These are phyloP conservation scores for Okamejei kenojei DNA, from an alignment of 2,797 vertebrate genomes.

Conservation along the genomic window DNA sequence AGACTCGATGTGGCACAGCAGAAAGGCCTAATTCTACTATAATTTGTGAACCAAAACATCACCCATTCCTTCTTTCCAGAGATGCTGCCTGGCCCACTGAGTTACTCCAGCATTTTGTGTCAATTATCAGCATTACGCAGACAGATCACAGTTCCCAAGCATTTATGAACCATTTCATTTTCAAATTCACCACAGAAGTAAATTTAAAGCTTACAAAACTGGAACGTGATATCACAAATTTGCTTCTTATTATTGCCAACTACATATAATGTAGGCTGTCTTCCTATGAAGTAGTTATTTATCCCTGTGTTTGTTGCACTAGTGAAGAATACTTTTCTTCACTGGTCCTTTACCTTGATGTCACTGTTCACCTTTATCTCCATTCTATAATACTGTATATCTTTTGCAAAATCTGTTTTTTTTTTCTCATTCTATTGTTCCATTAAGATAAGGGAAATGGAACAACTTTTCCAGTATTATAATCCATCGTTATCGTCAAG, in stretches of 20 bases:
- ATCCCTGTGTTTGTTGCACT: background rate
- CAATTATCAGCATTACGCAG: no score
- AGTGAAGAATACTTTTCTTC: background rate
- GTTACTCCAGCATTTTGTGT: no score
- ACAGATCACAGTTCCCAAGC: background rate
- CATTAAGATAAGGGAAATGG: background rate
- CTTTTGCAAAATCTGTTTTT: background rate
- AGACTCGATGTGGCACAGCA: no score
- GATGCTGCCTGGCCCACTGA: no score
- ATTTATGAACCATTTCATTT: background rate
- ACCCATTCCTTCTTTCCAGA: no score
- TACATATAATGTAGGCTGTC: no score
- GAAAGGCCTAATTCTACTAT: no score
- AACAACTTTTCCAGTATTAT: background rate
- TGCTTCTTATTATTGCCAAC: no score
- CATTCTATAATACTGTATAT: background rate
- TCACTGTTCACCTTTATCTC: background rate
- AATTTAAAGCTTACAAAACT: background rate
- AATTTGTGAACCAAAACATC: no score
- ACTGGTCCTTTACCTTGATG: background rate
- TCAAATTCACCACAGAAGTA: background rate
- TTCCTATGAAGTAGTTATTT: no score
- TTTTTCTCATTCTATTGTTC: background rate
- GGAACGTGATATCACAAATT: background rate
- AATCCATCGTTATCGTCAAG: background rate